These are phyloP conservation scores for Rafetus swinhoei DNA, from an alignment of 2,113 vertebrate genomes.

Conservation along the genomic window DNA sequence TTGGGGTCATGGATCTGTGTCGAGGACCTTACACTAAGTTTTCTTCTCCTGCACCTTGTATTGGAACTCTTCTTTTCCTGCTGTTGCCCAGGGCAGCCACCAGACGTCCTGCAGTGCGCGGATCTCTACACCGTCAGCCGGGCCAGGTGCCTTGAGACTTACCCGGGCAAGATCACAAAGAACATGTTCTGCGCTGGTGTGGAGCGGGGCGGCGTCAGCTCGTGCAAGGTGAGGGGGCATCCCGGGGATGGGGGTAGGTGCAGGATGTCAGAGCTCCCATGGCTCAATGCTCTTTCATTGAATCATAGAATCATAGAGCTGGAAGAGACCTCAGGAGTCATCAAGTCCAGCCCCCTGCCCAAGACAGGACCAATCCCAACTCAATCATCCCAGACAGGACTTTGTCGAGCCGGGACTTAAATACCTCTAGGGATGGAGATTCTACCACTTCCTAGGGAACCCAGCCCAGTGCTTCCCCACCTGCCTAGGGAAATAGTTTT, in stretches of 20 bases:
- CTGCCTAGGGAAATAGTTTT: too few relatives aligned
- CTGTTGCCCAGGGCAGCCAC: slow-evolving; percentile 34
- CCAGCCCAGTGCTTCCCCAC: too few relatives aligned
- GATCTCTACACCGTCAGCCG: slow-evolving; percentile 33
- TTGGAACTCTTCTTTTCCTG: neutral
- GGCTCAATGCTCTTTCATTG: neutral
- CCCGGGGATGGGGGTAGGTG: neutral
- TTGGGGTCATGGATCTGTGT: neutral
- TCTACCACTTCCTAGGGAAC: too few relatives aligned
- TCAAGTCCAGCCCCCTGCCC: too few relatives aligned
- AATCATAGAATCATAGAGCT: too few relatives aligned
- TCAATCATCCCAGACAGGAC: too few relatives aligned
- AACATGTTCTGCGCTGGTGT: slow-evolving; percentile 64
- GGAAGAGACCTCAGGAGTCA: too few relatives aligned
- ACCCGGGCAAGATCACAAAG: slow-evolving; percentile 20
- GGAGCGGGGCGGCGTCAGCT: slow-evolving; percentile 33
- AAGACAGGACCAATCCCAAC: too few relatives aligned
- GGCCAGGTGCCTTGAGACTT: neutral
- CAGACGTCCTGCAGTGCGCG: slow-evolving; percentile 35
- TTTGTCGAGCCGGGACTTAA: too few relatives aligned
- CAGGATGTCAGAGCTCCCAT: neutral
- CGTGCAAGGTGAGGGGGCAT: slow-evolving; percentile 58
- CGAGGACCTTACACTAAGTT: neutral
- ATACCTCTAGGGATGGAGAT: too few relatives aligned
- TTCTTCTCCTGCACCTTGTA: neutral